Evolutionary conservation across 2,888 invertebrate genomes (phyloP).

Genomic region (Eumacrocentrus americanus): DNA sequence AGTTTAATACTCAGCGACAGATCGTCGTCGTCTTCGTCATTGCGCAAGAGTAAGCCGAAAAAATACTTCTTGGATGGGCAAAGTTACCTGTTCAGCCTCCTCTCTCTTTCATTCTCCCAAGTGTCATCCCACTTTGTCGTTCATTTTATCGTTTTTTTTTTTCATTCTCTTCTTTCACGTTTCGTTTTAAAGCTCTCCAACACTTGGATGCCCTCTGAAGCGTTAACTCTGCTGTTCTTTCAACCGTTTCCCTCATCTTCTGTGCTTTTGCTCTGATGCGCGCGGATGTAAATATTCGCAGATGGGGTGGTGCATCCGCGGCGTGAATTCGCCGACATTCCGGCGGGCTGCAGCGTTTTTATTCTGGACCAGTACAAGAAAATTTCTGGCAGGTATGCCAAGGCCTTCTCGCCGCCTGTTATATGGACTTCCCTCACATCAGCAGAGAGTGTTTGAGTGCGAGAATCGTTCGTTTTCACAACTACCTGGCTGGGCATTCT

Average conservation of each 20-base stretch:
- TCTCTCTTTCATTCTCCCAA: neutral
- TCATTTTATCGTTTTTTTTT: neutral
- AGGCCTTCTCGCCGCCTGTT: slow-evolving; percentile 14
- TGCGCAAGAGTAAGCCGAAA: slow-evolving; percentile 17
- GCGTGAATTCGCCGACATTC: no score
- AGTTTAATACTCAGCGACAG: slow-evolving; percentile 1
- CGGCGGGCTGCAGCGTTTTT: no score
- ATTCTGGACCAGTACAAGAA: no score
- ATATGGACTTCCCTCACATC: slow-evolving; percentile 6
- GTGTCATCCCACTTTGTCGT: neutral
- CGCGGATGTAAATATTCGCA: no score
- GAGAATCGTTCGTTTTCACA: slow-evolving; percentile 23
- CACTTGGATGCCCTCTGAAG: no score
- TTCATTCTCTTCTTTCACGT: slow-evolving; percentile 15
- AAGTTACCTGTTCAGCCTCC: neutral
- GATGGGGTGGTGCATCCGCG: no score
- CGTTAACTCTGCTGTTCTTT: no score
- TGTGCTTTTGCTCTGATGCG: no score
- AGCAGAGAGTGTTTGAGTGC: neutral
- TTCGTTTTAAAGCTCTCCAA: no score
- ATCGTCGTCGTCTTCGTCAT: no score
- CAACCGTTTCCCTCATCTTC: no score
- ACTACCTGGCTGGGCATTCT: slow-evolving; percentile 28
- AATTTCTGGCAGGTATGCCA: slow-evolving; percentile 29
- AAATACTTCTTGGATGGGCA: neutral